A percentile compares a stretch with the other conserved stretches of the same genome.
Evolutionary conservation across 2,797 vertebrate species (phyloP).

Genomic region (Enteromius paludinosus): DNA sequence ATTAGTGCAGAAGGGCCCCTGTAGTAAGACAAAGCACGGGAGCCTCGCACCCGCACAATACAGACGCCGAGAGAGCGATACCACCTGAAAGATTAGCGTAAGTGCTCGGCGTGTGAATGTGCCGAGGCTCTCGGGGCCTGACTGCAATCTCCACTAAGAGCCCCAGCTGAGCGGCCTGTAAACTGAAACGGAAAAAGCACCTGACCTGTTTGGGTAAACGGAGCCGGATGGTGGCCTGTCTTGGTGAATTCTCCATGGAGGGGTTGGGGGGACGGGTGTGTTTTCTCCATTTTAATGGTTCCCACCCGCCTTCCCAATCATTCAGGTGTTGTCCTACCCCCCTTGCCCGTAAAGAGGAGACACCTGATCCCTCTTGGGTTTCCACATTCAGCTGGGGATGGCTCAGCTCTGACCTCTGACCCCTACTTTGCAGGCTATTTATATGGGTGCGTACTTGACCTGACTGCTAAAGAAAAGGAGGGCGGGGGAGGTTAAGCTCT

Average conservation of each 20-base stretch:
- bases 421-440: constrained; percentile 67
- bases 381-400: constrained; percentile 44
- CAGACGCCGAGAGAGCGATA: constrained; percentile 13
- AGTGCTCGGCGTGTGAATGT: constrained; percentile 41
- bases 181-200: constrained; percentile 55
- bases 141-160: constrained; percentile 40
- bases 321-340: constrained; percentile 55
- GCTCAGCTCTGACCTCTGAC: constrained; percentile 64
- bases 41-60: constrained; percentile 15
- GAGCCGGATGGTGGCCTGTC: constrained; percentile 44
- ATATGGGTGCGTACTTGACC: constrained; percentile 67
- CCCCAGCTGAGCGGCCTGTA: constrained; percentile 44
- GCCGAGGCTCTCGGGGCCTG: constrained; percentile 22
- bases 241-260: constrained; percentile 48
- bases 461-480: constrained; percentile 55
- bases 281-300: constrained; percentile 52
- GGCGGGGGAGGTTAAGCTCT: constrained; percentile 33
- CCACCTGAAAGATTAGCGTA: constrained; percentile 33
- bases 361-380: constrained; percentile 55
- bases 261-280: constrained; percentile 46
- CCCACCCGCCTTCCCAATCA: constrained; percentile 43
- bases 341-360: constrained; percentile 47
- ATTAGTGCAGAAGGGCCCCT: constrained; percentile 33
- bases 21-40: constrained; percentile 8
- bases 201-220: constrained; percentile 53